Percentiles rank a stretch among this genome's conserved stretches.
phyloP scores from a whole-genome alignment of 2,113 vertebrate species.

The Melanerpes formicivorus region DNA sequence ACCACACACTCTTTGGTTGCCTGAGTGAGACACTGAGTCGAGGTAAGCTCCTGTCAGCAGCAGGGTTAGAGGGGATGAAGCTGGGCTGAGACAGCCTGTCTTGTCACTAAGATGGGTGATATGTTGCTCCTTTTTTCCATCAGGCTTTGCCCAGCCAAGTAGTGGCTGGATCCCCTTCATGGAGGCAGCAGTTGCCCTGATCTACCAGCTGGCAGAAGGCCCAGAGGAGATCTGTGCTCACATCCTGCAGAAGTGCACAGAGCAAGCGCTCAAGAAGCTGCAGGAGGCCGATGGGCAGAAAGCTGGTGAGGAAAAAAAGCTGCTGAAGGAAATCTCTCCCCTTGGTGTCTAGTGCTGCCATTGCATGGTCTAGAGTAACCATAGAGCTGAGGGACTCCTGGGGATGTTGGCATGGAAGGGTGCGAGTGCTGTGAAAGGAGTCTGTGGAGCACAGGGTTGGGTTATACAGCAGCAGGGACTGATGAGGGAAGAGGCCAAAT shows the following conservation, averaged over 20 bases:
- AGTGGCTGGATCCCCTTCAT: constrained; percentile 92
- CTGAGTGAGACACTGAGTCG: constrained; percentile 82
- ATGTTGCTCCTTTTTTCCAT: not conserved
- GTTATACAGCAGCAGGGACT: not conserved
- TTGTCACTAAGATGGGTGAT: not conserved
- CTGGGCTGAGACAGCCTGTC: not conserved
- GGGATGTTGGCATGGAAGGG: not conserved
- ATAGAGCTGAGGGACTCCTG: constrained; percentile 15
- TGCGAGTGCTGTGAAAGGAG: accelerated
- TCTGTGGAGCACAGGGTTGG: not conserved
- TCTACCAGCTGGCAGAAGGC: constrained; percentile 92
- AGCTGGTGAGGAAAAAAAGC: constrained; percentile 41
- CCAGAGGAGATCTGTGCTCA: constrained; percentile 88
- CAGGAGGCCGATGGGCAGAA: constrained; percentile 27
- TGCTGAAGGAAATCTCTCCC: not conserved
- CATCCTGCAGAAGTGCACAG: constrained; percentile 82
- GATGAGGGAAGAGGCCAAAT: not conserved
- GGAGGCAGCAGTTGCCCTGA: constrained; percentile 85
- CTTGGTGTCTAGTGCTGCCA: not conserved
- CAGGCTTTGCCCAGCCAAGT: constrained; percentile 77
- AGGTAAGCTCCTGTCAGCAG: constrained; percentile 76
- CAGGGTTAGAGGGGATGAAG: not conserved
- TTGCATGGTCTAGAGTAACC: not conserved
- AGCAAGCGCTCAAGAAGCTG: constrained; percentile 70
- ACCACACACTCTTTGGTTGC: constrained; percentile 85